Percentiles rank a stretch among this genome's conserved stretches.
Conservation (phyloP, 2,113 vertebrate genomes). For the Tachuris rubrigastra region DNA sequence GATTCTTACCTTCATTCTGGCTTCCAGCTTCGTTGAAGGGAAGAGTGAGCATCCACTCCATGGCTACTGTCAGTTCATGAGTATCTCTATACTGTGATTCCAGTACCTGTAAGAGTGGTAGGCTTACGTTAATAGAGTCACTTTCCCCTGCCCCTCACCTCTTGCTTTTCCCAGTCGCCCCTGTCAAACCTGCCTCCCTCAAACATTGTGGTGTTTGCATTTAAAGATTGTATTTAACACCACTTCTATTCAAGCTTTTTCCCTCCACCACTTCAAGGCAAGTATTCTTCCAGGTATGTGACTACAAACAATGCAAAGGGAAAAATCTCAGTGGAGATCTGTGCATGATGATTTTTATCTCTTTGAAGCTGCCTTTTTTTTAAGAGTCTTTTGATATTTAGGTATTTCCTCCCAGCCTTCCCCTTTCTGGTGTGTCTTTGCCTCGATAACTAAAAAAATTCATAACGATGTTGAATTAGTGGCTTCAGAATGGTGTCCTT, state of each 20-base stretch:
- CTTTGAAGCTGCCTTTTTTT: constrained; percentile 37
- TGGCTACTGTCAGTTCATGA: not conserved
- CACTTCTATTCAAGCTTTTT: not conserved
- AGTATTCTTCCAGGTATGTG: constrained; percentile 47
- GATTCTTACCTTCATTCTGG: not conserved
- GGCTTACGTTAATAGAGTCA: not conserved
- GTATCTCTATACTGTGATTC: not conserved
- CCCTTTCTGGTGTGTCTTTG: not conserved
- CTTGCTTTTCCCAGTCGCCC: not conserved
- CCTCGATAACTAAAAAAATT: not conserved
- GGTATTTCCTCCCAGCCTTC: not conserved
- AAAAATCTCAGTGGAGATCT: constrained; percentile 24
- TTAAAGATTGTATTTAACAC: constrained; percentile 31
- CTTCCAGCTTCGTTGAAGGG: not conserved
- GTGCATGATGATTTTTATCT: not conserved
- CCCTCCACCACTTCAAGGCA: constrained; percentile 20
- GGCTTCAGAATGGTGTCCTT: not conserved
- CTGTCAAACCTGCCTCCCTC: not conserved
- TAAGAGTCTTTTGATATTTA: constrained; percentile 18
- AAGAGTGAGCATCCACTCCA: not conserved
- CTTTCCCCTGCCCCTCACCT: not conserved
- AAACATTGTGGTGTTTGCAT: not conserved
- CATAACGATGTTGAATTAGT: not conserved
- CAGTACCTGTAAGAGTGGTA: not conserved
- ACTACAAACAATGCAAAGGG: constrained; percentile 7